These are phyloP conservation scores for Chlamydotis undulata DNA, from an alignment of 2,113 vertebrate species.

Conservation along the genomic window DNA sequence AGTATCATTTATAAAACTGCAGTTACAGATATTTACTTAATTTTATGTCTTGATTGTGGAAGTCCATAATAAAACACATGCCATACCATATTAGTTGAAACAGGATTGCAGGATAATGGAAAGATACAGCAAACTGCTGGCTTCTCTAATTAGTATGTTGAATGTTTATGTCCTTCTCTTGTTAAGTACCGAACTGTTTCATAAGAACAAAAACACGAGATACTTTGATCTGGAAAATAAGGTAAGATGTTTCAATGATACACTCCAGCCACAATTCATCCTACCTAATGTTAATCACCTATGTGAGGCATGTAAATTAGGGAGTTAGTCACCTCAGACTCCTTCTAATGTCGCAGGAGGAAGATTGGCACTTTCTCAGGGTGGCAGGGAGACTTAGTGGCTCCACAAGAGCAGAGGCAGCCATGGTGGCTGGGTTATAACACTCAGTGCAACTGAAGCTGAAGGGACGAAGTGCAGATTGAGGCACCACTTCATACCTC, in stretches of 20 bases:
- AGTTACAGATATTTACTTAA: not conserved
- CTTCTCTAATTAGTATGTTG: slow-evolving; percentile 23
- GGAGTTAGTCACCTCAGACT: slow-evolving; percentile 26
- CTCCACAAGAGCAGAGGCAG: not conserved
- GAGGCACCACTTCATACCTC: not conserved
- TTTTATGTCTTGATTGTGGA: not conserved
- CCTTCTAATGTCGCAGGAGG: slow-evolving; percentile 7
- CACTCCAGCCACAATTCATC: slow-evolving; percentile 3
- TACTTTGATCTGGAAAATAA: slow-evolving; percentile 66
- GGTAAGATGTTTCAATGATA: slow-evolving; percentile 35
- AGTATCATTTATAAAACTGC: not conserved
- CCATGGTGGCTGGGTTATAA: not conserved
- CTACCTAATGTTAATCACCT: not conserved
- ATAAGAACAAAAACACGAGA: slow-evolving; percentile 29
- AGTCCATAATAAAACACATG: slow-evolving; percentile 22
- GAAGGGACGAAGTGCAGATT: not conserved
- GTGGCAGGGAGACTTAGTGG: not conserved
- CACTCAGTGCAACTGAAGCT: accelerated
- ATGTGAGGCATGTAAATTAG: slow-evolving; percentile 32
- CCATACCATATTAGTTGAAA: slow-evolving; percentile 7
- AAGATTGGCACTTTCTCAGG: slow-evolving; percentile 40
- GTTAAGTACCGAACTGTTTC: slow-evolving; percentile 41
- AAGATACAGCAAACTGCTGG: slow-evolving; percentile 5
- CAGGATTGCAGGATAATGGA: slow-evolving; percentile 27
- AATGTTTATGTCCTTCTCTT: not conserved